Conservation (phyloP, 2,113 vertebrate genomes). For the Malurus alboscapulatus region DNA sequence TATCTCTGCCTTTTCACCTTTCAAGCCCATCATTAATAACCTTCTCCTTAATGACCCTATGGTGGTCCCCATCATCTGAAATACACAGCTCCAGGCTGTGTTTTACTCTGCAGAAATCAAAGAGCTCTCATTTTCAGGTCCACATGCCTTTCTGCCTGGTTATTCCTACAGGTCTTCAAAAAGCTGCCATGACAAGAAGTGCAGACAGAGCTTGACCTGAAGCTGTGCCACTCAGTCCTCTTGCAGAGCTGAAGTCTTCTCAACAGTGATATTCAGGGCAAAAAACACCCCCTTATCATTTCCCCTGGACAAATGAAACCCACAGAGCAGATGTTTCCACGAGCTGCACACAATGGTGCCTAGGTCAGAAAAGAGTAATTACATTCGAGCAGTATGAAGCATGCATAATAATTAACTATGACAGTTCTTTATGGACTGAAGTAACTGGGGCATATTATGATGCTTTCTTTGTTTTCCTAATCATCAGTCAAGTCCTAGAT, state of each 20-base stretch:
- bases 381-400: background rate
- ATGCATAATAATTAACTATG: background rate
- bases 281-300: background rate
- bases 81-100: background rate
- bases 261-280: background rate
- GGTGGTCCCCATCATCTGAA: background rate
- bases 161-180: background rate
- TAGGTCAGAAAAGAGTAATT: background rate
- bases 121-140: background rate
- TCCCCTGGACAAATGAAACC: background rate
- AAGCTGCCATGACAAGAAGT: too few species aligned
- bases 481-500: background rate
- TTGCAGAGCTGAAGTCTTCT: background rate
- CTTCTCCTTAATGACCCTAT: background rate
- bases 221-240: background rate
- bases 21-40: background rate
- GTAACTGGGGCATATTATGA: background rate
- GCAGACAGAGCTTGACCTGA: background rate
- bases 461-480: background rate
- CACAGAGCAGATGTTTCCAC: background rate
- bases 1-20: background rate
- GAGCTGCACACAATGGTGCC: background rate
- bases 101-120: background rate
- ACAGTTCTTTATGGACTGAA: background rate
- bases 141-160: fast-evolving